Conservation (phyloP, 2,113 vertebrate species). For the Epinephelus lanceolatus region DNA sequence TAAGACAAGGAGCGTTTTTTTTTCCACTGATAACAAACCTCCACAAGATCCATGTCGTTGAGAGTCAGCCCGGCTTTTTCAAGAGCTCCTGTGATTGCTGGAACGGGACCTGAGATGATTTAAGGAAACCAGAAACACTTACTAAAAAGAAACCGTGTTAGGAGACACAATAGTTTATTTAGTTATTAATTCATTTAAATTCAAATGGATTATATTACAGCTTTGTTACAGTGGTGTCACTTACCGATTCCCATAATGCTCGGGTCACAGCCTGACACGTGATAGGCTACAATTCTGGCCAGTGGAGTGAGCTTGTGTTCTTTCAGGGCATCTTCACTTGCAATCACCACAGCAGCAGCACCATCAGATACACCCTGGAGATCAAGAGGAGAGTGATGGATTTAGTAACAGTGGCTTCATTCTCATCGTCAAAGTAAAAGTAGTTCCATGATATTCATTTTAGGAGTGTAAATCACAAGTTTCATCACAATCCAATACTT, state of each 20-base stretch:
- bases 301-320: slow-evolving; percentile 93
- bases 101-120: slow-evolving; percentile 89
- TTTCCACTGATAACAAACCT: slow-evolving; percentile 83
- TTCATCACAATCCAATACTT: no score
- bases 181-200: not conserved
- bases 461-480: no score
- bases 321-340: slow-evolving; percentile 94
- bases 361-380: slow-evolving; percentile 94
- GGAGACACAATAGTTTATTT: not conserved
- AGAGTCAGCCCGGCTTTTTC: slow-evolving; percentile 93
- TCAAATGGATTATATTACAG: not conserved
- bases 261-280: slow-evolving; percentile 93
- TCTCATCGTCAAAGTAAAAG: not conserved
- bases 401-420: not conserved
- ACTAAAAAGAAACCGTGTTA: not conserved
- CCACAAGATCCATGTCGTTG: slow-evolving; percentile 95
- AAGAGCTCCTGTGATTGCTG: slow-evolving; percentile 92
- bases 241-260: slow-evolving; percentile 98
- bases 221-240: slow-evolving; percentile 33
- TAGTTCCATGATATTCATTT: not conserved
- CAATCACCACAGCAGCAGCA: slow-evolving; percentile 91
- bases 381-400: not conserved
- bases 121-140: not conserved
- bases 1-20: not conserved
- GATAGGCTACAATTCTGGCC: slow-evolving; percentile 93